phyloP scores from a whole-genome alignment of 2,113 vertebrate species.

The Bubo bubo region DNA sequence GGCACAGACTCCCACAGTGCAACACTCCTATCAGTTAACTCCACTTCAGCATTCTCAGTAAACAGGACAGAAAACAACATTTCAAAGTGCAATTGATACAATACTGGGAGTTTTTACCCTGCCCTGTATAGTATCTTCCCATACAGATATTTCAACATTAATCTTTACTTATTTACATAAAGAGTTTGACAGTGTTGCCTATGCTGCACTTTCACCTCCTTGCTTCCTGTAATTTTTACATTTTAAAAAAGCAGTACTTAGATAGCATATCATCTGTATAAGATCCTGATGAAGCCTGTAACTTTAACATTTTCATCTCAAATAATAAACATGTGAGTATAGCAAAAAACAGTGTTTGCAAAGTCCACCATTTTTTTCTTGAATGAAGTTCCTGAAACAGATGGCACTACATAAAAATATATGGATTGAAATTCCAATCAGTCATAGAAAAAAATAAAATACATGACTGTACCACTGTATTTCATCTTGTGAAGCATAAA shows the following conservation, averaged over 20 bases:
- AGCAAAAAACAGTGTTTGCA: background rate
- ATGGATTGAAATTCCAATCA: background rate
- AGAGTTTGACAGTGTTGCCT: background rate
- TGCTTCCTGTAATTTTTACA: background rate
- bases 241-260: background rate
- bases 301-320: background rate
- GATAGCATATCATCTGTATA: background rate
- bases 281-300: background rate
- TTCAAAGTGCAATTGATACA: background rate
- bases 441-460: background rate
- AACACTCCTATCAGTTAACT: background rate
- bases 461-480: background rate
- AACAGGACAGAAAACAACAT: background rate
- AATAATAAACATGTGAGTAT: background rate
- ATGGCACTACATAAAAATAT: background rate
- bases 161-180: background rate
- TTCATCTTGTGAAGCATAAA: background rate
- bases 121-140: background rate
- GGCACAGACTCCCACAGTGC: background rate
- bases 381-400: background rate
- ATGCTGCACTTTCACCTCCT: background rate
- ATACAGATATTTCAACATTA: background rate
- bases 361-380: background rate
- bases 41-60: background rate
- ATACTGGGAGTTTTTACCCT: background rate